phyloP scores from a whole-genome alignment of 2,797 vertebrate genomes.

The Rhynchotus rufescens region DNA sequence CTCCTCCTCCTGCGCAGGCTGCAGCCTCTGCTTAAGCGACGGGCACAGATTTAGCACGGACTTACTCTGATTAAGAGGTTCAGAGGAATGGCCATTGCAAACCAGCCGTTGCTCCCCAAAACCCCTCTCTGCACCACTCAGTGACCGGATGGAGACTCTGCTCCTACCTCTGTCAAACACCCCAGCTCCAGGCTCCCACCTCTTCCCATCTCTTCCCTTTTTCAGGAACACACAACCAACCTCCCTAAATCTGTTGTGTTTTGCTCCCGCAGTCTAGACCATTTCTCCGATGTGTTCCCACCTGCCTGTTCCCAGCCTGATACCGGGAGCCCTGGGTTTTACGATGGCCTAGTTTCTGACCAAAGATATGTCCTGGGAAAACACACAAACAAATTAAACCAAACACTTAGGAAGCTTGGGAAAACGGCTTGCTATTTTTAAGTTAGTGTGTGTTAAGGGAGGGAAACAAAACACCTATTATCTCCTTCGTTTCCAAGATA shows the following conservation, averaged over 20 bases:
- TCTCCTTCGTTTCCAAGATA: not conserved
- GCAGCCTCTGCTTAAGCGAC: too few species aligned
- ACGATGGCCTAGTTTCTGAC: not conserved
- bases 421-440: not conserved
- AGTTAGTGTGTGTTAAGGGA: not conserved
- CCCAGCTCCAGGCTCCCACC: not conserved
- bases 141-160: not conserved
- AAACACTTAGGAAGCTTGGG: not conserved
- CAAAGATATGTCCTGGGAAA: not conserved
- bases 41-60: too few species aligned
- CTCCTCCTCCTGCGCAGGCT: too few species aligned
- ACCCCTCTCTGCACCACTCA: too few species aligned
- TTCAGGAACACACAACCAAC: not conserved
- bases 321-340: not conserved
- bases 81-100: not conserved
- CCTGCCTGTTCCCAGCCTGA: not conserved
- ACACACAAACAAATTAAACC: not conserved
- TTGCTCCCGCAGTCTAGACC: not conserved
- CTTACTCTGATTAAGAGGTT: too few species aligned
- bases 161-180: not conserved
- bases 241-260: rapidly evolving
- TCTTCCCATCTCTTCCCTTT: not conserved
- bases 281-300: not conserved
- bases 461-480: not conserved
- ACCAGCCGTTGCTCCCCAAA: not conserved